Base-by-base conservation (phyloP, 2,797 vertebrate species). In the Microctenopoma steveboyesi region DNA sequence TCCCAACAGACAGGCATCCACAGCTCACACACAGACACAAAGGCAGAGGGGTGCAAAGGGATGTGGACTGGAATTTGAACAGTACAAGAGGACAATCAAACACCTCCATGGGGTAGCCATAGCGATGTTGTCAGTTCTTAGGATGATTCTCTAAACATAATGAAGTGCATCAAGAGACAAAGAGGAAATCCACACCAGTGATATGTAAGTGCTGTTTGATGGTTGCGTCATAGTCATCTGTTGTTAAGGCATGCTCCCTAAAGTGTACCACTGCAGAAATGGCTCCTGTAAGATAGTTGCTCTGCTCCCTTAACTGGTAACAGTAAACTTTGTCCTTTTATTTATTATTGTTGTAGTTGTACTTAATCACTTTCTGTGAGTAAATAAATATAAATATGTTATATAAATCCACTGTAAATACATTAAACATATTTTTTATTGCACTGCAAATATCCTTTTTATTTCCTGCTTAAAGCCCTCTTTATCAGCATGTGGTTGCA, bases 141-240 rank as follows among this genome's bases (percentile, higher is more conserved):
- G 78, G 72, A 88, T 49, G 30, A 51, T 53, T 18, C 33, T 56
- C 16, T 63, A 49, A 62, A 83, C 58, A 87, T 15, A 60, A 81
- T 76, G 83, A 75, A 71, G 65, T 39, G 35, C 83, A 72, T 79
- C 51, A 74, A 69, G 74, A 83, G 56, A 71, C 87, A 76, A 79
- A 72, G 77, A 72, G 48, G 77, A 67, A 84, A 69, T 63, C 74
- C 66, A 58, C 28, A 85, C 80, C 77, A 83, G 76, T 90, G 78
- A 93, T 45, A 90, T 69, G 92, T 93, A 90, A 92, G 93, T 90
- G 63, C 35, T 78, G 63, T 52, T 76, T n/a, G 45, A 52, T 55
- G 6, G 30, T 45, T 53, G 30, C 16, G 65, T 49, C 18, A 12
- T 46, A 61, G 39, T 66, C 14, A 35, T 53, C 58, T 40, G 42